These are phyloP conservation scores for Manis javanica DNA, from an alignment of 2,797 vertebrate species.

Conservation along the genomic window DNA sequence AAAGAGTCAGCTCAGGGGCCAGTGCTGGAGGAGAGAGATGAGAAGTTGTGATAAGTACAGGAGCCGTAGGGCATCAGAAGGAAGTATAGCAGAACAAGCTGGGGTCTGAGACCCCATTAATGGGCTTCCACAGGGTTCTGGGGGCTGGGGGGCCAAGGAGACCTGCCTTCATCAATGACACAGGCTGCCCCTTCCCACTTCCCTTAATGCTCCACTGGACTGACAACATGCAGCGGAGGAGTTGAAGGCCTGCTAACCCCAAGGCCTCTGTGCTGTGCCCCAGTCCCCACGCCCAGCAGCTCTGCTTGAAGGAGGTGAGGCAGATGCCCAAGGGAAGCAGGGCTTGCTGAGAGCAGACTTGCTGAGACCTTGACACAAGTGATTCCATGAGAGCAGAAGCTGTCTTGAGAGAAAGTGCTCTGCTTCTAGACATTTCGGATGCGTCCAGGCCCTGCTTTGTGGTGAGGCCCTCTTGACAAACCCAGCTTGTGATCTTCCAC, in stretches of 20 bases:
- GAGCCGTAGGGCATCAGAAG: background rate
- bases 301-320: background rate
- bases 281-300: background rate
- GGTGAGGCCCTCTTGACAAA: background rate
- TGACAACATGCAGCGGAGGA: background rate
- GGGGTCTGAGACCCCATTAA: background rate
- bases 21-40: background rate
- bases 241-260: background rate
- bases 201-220: background rate
- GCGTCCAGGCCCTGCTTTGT: background rate
- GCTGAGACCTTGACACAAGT: background rate
- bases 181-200: background rate
- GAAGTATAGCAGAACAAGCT: background rate
- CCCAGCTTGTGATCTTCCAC: background rate
- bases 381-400: background rate
- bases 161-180: background rate
- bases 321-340: background rate
- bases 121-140: too few species aligned
- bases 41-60: background rate
- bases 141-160: accelerated
- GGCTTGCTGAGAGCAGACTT: background rate
- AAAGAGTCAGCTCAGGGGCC: background rate
- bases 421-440: background rate
- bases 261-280: background rate
- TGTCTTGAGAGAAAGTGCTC: background rate